Base-by-base conservation (phyloP, 2,888 invertebrate species). In the Sipunculus nudus region DNA sequence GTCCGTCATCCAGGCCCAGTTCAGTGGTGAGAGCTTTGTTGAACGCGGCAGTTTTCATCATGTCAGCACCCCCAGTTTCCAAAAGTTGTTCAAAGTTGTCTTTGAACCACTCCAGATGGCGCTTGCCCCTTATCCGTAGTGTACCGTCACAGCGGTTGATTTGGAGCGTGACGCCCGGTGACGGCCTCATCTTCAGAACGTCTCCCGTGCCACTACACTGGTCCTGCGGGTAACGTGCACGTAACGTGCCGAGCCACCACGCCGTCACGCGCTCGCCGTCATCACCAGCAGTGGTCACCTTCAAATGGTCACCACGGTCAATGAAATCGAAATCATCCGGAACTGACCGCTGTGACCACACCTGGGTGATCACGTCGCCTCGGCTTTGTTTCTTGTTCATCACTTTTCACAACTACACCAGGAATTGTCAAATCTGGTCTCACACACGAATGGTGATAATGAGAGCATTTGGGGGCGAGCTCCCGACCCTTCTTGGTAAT, bases 231-330 rank as follows among this genome's bases (percentile, higher is more conserved):
- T 65, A 68, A n/a, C 59, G 57, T 5, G 62, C 65, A 40, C 60
- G 38, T 25, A 68, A 41, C 19, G 64, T 60, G 10, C 63, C 67
- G n/a, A 69, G 41, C 69, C 67, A 68, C 65, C 67, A 67, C 28
- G 61, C 57, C n/a, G 53, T 55, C 21, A 52, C 58, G 23, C 61
- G 64, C 23, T 29, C 28, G 16, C 41, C 31, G 45, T 47, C 10
- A 10, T 50, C 25, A n/a, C 35, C n/a, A 6, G n/a, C 6, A 23
- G 25, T 29, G 32, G 40, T 26, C 38, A 48, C 54, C 47, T 50
- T 61, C 5, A 63, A 16, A 32, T 61, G 57, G 47, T 67, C 64
- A 19, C 61, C 59, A 13, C 49, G 31, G 43, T 67, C 67, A 5
- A 58, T 23, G 2, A 67, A 57, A 35, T 66, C 63, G 40, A 58